Base-by-base conservation (phyloP, 2,888 invertebrate species). In the Oligia fasciuncula region DNA sequence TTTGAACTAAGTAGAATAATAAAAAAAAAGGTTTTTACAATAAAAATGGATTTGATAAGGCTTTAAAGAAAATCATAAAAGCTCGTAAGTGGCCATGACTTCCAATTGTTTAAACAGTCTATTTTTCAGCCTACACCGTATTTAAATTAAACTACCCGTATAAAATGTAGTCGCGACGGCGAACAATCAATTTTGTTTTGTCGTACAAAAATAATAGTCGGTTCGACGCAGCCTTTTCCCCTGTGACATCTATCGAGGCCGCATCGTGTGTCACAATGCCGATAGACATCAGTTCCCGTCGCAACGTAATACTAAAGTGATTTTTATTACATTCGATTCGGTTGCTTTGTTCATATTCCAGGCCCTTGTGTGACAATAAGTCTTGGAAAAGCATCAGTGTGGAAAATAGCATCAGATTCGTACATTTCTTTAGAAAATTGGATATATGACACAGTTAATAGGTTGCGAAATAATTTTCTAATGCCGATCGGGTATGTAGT, bases 301-400 rank as follows among this genome's bases (percentile, higher is more conserved):
- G 93, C 92, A 92, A 93, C 92, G 94, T 94, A 94, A 95, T 94
- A 93, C 94, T 95, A 94, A 96, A 96, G 96, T 96, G 96, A 96
- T 96, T 96, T 95, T 96, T 96, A 96, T 96, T 95, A 95, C 95
- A 94, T 96, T 96, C 95, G 95, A 95, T 95, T 95, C 95, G 95
- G 94, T 95, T 94, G 96, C 95, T 96, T 95, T 95, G 95, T 95
- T 95, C 95, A 94, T 95, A 94, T 94, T 94, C 91, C 88, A 91
- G 91, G 90, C 92, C 92, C 91, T 93, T 92, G 90, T 91, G 91
- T 91, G 92, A 92, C 93, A 92, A 93, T 94, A 94, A 93, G 91
- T 93, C 91, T 92, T 90, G 87, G 87, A 86, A 88, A 88, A 91
- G 91, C 91, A 93, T 90, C 91, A 91, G 88, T 88, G 91, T 92